Evolutionary conservation across 1,140 invertebrate genomes (phyloP), one percentile per base, ranked within the genome.

Genomic region (Drosophila subpulchrella): DNA sequence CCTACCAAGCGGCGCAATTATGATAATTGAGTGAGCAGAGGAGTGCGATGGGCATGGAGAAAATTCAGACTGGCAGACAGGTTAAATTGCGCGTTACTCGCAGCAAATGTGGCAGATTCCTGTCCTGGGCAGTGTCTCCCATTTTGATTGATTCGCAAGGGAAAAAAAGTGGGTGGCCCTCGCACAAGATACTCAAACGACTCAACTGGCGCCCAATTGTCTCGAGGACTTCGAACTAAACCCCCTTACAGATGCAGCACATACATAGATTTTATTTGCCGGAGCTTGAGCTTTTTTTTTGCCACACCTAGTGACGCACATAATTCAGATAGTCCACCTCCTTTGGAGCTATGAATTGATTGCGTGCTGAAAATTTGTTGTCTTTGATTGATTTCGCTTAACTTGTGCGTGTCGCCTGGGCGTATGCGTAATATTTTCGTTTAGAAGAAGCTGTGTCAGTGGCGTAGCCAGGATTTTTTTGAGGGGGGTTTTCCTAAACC

Each of bases 51-150:
- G n/a, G 20, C 27, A 27, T 27, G 44, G 4, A 61, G 54, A 36
- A 34, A 34, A 34, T 10, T 34, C 54, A 76, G 75, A 72, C 27
- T 27, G 70, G 75, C 79, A 88, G 79, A 79, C 82, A 83, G 84
- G 79, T 89, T 86, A 86, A 86, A 86, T 86, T 88, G 79, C 72
- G 83, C 83, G 72, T 83, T 86, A 81, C 78, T 78, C 59, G 74
- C 53, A 62, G 57, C 53, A 57, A 71, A 71, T 71, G 48, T 27
- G 60, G 67, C 76, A 66, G 71, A 72, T 73, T 80, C 53, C 44
- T 70, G 30, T 54, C 44, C 42, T 53, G 27, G 27, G n/a, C 12
- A 38, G 20, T 50, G 3, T 41, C 24, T 53, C 56, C 53, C 53
- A 73, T 66, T 58, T 88, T 86, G 82, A 86, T 86, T 86, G 82